These are phyloP conservation scores for Eupithecia abbreviata DNA, from an alignment of 2,888 invertebrate genomes.

Conservation along the genomic window DNA sequence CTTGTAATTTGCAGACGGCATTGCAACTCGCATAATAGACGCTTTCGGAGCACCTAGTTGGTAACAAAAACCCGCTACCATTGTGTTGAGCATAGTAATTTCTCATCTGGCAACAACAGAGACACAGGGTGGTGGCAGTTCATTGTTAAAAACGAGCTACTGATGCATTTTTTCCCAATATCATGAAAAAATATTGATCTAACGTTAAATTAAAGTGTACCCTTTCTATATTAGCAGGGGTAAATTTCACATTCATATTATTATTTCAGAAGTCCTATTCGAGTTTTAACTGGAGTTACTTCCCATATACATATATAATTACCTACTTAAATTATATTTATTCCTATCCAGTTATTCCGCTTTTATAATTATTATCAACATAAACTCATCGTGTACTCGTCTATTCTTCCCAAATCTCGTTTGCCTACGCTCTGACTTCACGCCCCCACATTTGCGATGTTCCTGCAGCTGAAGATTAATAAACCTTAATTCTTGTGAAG, in stretches of 20 bases:
- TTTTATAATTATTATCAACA: neutral
- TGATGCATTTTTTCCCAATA: constrained; percentile 38
- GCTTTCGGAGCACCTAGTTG: constrained; percentile 36
- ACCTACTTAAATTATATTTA: neutral
- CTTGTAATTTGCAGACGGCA: constrained; percentile 29
- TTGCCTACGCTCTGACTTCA: constrained; percentile 64
- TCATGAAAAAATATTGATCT: neutral
- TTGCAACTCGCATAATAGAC: constrained; percentile 33
- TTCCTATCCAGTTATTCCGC: neutral
- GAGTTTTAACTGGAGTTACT: neutral
- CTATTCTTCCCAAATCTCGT: constrained; percentile 57
- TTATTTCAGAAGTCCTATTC: neutral
- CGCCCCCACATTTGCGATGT: constrained; percentile 51
- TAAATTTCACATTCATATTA: neutral
- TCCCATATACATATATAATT: neutral
- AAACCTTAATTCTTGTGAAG: constrained; percentile 50
- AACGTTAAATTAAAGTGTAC: neutral
- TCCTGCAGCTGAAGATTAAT: constrained; percentile 53
- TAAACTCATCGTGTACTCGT: constrained; percentile 14
- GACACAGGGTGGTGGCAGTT: constrained; percentile 37
- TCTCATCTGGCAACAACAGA: constrained; percentile 46
- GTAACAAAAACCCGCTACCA: constrained; percentile 45
- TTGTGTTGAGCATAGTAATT: constrained; percentile 49
- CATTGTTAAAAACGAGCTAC: constrained; percentile 49
- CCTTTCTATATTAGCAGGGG: neutral